Percentiles rank a stretch among this genome's conserved stretches.
Conservation (phyloP, 1,140 invertebrate genomes). For the Bombus vancouverensis region DNA sequence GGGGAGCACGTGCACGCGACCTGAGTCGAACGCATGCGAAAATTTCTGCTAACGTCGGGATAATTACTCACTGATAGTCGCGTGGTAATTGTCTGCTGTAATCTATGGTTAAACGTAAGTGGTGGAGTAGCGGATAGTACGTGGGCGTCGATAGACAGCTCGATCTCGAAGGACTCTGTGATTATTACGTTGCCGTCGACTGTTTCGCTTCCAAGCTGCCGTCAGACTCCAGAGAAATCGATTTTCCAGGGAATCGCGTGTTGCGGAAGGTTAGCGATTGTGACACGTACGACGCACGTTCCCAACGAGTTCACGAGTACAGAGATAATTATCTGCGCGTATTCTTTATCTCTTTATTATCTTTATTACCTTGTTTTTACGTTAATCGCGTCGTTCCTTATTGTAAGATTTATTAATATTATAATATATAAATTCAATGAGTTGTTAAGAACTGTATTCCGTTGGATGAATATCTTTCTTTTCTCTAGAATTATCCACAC, state of each 20-base stretch:
- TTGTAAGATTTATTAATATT: no score
- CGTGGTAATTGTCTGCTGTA: constrained; percentile 47
- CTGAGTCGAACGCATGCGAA: constrained; percentile 20
- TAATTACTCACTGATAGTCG: constrained; percentile 49
- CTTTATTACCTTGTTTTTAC: no score
- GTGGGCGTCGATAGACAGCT: background rate
- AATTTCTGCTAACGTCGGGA: constrained; percentile 53
- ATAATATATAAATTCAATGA: no score
- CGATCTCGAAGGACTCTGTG: background rate
- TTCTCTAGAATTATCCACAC: no score
- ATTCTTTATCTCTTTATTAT: no score
- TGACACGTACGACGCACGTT: background rate
- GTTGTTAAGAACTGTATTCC: no score
- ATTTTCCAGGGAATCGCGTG: background rate
- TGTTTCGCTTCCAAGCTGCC: background rate
- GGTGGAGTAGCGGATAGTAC: background rate
- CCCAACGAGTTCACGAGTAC: background rate
- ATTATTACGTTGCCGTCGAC: background rate
- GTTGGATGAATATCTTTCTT: no score
- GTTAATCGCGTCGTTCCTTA: no score
- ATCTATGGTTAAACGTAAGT: constrained; percentile 35
- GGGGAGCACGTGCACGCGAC: background rate
- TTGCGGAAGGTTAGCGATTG: background rate
- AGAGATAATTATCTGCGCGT: background rate
- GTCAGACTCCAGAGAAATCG: background rate